Conservation (phyloP, 2,113 vertebrate genomes). For the Collichthys lucidus region DNA sequence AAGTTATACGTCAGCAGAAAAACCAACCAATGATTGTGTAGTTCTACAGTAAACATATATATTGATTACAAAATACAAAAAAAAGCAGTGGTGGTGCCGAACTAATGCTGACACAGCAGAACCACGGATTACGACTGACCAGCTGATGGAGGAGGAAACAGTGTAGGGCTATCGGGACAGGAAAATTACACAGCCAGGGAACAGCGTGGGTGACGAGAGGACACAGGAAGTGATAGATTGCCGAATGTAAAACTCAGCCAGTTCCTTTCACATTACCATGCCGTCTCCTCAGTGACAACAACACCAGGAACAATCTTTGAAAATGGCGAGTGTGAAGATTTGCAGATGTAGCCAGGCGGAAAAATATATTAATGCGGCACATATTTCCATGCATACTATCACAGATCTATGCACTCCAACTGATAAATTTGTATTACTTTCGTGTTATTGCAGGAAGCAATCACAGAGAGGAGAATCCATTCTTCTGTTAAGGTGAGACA, state of each 20-base stretch:
- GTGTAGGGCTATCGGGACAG: slow-evolving; percentile 21
- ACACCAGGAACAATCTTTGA: neutral
- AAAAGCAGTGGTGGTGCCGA: neutral
- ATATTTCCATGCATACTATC: neutral
- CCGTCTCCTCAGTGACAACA: slow-evolving; percentile 12
- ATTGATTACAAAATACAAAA: neutral
- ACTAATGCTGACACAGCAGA: slow-evolving; percentile 22
- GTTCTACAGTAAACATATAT: neutral
- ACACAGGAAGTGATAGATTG: slow-evolving; percentile 47
- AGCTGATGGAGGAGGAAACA: slow-evolving; percentile 41
- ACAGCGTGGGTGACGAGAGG: slow-evolving; percentile 42
- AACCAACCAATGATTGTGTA: neutral
- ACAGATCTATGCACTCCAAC: slow-evolving; percentile 2
- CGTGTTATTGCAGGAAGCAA: neutral
- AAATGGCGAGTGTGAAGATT: neutral
- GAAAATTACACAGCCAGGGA: slow-evolving; percentile 51
- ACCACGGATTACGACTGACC: slow-evolving; percentile 17
- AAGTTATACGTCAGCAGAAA: slow-evolving; percentile 5
- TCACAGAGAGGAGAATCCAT: neutral
- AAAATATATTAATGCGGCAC: neutral
- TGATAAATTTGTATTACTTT: neutral
- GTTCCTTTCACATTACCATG: slow-evolving; percentile 24
- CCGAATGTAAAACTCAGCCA: slow-evolving; percentile 51
- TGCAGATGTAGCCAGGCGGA: neutral
- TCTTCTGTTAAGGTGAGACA: neutral